Percentiles rank a stretch among this genome's conserved stretches.
Conservation (phyloP, 2,113 vertebrate species). For the Stigmatopora argus region DNA sequence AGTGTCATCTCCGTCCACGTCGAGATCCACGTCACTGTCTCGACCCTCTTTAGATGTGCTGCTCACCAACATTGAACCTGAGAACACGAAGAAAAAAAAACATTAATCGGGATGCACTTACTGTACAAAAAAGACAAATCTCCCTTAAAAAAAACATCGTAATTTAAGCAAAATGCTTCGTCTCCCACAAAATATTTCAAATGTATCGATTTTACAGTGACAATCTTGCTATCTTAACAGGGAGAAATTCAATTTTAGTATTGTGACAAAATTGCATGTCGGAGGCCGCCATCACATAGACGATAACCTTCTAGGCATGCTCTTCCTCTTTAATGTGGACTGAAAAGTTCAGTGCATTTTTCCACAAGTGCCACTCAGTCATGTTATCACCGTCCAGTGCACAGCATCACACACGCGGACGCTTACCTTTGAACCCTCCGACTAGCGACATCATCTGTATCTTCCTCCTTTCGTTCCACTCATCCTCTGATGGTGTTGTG, state of each 20-base stretch:
- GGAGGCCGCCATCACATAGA: slow-evolving; percentile 4
- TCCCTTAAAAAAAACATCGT: background rate
- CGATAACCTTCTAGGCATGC: slow-evolving; percentile 71
- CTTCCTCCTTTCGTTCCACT: slow-evolving; percentile 91
- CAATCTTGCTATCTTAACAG: background rate
- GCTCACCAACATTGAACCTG: slow-evolving; percentile 86
- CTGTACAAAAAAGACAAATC: background rate
- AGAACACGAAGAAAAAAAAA: slow-evolving; percentile 16
- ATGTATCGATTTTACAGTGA: background rate
- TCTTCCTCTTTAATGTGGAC: slow-evolving; percentile 83
- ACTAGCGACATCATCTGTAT: slow-evolving; percentile 86
- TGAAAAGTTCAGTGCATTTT: slow-evolving; percentile 97
- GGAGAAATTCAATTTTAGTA: background rate
- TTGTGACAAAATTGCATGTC: slow-evolving; percentile 37
- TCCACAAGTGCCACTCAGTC: slow-evolving; percentile 92
- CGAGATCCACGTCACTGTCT: slow-evolving; percentile 93
- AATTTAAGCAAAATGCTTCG: background rate
- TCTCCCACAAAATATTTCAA: no score
- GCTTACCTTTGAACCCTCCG: slow-evolving; percentile 86
- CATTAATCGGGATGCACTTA: background rate
- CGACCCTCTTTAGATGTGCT: slow-evolving; percentile 85
- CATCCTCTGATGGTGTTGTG: slow-evolving; percentile 80
- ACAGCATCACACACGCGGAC: slow-evolving; percentile 25
- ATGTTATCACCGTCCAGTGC: slow-evolving; percentile 50
- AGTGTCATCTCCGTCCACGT: slow-evolving; percentile 95